Percentiles rank a stretch among this genome's conserved stretches.
These are phyloP conservation scores for Semaprochilodus insignis DNA, from an alignment of 2,797 vertebrate species.

Conservation along the genomic window DNA sequence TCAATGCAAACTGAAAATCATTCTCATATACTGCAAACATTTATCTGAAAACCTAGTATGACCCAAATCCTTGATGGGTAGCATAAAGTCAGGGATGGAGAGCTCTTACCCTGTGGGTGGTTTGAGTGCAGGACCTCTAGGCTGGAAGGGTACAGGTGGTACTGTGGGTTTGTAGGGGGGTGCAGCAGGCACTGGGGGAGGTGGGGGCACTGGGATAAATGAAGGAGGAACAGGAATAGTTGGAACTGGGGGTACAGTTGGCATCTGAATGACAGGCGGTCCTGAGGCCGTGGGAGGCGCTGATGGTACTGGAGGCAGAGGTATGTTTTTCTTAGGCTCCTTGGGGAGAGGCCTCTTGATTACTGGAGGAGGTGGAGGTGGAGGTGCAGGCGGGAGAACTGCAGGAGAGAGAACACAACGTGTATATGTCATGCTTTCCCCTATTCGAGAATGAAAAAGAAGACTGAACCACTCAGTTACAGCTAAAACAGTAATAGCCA, in stretches of 20 bases:
- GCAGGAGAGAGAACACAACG: not conserved
- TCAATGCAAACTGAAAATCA: not conserved
- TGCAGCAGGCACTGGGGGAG: conserved; percentile 44
- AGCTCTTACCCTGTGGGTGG: conserved; percentile 65
- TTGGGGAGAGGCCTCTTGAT: conserved; percentile 78
- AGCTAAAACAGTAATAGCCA: no score
- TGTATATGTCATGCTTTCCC: not conserved
- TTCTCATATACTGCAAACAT: not conserved
- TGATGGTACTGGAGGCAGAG: conserved; percentile 70
- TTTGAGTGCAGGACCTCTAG: conserved; percentile 69
- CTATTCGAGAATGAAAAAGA: not conserved
- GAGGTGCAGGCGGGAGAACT: conserved; percentile 72
- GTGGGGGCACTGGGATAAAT: conserved; percentile 54
- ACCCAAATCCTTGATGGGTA: not conserved
- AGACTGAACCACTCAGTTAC: not conserved
- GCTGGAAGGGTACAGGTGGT: conserved; percentile 37
- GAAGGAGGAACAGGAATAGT: conserved; percentile 31
- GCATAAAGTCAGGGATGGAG: not conserved
- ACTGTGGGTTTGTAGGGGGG: conserved; percentile 43
- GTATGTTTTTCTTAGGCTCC: conserved; percentile 76
- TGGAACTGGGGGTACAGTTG: not conserved
- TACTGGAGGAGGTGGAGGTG: conserved; percentile 70
- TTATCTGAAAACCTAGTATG: not conserved
- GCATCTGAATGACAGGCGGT: conserved; percentile 48
- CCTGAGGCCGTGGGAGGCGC: not conserved